Conservation (phyloP, 2,797 vertebrate genomes). For the Cyclopterus lumpus region DNA sequence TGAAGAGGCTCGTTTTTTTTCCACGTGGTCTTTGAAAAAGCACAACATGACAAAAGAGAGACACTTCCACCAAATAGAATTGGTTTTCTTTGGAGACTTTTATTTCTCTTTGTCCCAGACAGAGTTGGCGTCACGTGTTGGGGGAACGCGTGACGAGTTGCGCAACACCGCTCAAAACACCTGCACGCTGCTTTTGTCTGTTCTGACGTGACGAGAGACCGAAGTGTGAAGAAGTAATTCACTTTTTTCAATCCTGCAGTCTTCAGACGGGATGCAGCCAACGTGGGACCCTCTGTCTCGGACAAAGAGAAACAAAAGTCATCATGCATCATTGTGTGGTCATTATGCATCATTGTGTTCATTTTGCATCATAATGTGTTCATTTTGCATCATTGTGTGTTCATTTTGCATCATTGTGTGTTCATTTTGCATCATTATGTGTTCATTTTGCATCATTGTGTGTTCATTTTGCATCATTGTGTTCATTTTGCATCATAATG, state of each 20-base stretch:
- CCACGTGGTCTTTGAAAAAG: slow-evolving; percentile 23
- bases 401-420: no score
- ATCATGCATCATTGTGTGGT: no score
- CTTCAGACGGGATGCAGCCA: neutral
- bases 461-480: no score
- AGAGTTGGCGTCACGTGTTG: neutral
- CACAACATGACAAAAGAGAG: neutral
- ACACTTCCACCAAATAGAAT: slow-evolving; percentile 11
- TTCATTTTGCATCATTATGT: no score
- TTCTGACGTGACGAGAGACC: neutral
- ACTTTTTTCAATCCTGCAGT: neutral
- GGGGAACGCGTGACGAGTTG: slow-evolving; percentile 1
- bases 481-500: no score
- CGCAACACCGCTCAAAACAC: neutral
- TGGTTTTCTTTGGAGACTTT: slow-evolving; percentile 24
- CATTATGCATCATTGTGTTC: no score
- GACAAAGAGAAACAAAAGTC: no score
- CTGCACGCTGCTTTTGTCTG: neutral
- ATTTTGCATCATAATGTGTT: no score
- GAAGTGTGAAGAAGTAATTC: neutral
- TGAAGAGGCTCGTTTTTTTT: neutral
- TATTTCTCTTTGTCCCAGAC: slow-evolving; percentile 3
- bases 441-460: no score
- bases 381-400: no score
- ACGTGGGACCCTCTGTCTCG: no score